Evolutionary conservation across 2,113 vertebrate genomes (phyloP).

Genomic region (Lycaon pictus): DNA sequence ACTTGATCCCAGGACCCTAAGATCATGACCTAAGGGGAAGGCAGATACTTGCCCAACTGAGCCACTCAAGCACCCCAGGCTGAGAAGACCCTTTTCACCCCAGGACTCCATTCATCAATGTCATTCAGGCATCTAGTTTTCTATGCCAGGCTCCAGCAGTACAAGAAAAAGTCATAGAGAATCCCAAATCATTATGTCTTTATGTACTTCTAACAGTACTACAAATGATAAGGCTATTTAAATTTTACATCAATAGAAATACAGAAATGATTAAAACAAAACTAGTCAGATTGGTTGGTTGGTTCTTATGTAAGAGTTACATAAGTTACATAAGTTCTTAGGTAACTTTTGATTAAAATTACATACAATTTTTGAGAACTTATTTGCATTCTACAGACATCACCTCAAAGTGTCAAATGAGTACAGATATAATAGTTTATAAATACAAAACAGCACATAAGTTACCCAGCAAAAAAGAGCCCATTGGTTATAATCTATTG

Average conservation of each 20-base stretch:
- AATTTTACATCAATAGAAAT: conserved; percentile 3
- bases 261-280: not conserved
- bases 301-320: not conserved
- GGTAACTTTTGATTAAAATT: conserved; percentile 38
- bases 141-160: not conserved
- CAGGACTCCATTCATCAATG: not conserved
- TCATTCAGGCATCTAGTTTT: not conserved
- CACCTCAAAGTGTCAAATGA: not conserved
- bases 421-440: not conserved
- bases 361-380: not conserved
- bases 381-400: not conserved
- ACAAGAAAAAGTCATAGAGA: not conserved
- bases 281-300: not conserved
- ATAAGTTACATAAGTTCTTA: not conserved
- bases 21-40: not conserved
- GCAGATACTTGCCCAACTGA: not conserved
- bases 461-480: not conserved
- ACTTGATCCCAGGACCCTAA: not conserved
- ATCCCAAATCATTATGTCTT: not conserved
- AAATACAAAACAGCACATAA: not conserved
- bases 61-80: not conserved
- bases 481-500: not conserved
- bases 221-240: not conserved
- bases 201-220: not conserved
- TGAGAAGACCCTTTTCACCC: not conserved